Base-by-base conservation (phyloP, 53 echinoderm and acorn worm genomes). In the Astropecten irregularis region DNA sequence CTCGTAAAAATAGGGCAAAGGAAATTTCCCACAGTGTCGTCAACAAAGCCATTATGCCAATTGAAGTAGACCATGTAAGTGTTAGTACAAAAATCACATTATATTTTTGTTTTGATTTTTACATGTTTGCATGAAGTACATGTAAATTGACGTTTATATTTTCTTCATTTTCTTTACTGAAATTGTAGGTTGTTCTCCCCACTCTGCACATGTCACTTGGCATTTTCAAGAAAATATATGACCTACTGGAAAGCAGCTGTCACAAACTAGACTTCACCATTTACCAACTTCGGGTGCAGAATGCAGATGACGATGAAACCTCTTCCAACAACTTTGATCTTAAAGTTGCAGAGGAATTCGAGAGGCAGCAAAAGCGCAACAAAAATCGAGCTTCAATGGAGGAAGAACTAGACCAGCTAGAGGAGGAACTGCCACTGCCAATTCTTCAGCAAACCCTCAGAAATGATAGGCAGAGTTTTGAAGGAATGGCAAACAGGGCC, bases 171-270 rank as follows among this genome's bases (percentile, higher is more conserved):
- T 9, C 54, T 21, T 2, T 54, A 3, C 54, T 25, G 22, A 54
- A 22, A 54, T 54, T 25, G 8, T 25, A 54, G 54, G 54, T 54
- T 54, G 54, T 54, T 25, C 54, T 54, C 18, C 49, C 71, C 2
- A 70, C 33, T 31, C 71, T 70, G 5, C 71, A 70, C 50, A 70
- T 70, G 18, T 70, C 70, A 28, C 50, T 70, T 48, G 71, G 71
- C 16, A 9, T 68, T 27, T 70, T 27, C 50, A 70, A 70, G 34
- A 70, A 70, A 50, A 31, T 70, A 23, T 70, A 44, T n/a, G 71
- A 70, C 49, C 29, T 70, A 32, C 49, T 35, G 14, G 71, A 70
- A 70, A 35, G 15, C 48, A 36, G 32, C 15, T 49, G 69, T 23
- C 71, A 70, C 50, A 49, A 19, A 33, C 71, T 70, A 0, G 71